Conservation (phyloP, 2,113 vertebrate genomes). For the Perccottus glenii region DNA sequence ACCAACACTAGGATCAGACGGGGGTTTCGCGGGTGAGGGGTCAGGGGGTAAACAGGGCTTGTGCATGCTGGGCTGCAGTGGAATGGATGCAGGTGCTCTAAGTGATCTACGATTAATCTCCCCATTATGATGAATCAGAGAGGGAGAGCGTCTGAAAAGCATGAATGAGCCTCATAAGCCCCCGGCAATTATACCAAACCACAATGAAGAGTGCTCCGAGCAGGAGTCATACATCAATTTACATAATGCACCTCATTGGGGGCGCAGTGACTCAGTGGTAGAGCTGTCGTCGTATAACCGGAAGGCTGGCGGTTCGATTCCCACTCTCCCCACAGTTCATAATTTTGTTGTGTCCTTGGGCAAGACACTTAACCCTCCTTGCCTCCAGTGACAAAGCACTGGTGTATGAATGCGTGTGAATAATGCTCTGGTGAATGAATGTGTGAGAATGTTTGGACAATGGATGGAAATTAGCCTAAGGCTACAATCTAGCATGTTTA, state of each 20-base stretch:
- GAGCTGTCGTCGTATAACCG: too few species aligned
- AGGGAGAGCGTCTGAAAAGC: conserved; percentile 56
- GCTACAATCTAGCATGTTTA: too few species aligned
- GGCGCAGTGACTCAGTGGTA: too few species aligned
- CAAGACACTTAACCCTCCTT: too few species aligned
- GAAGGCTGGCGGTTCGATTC: too few species aligned
- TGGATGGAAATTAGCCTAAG: too few species aligned
- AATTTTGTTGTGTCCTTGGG: too few species aligned
- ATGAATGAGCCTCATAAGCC: conserved; percentile 66
- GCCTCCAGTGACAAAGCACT: too few species aligned
- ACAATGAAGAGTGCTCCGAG: conserved; percentile 60
- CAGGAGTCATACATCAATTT: conserved; percentile 52
- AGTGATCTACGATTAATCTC: conserved; percentile 73
- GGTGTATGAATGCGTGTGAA: too few species aligned
- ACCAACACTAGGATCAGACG: conserved; percentile 47
- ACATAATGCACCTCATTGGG: conserved; percentile 47
- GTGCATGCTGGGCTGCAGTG: conserved; percentile 58
- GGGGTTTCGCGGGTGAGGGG: conserved; percentile 42
- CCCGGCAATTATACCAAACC: conserved; percentile 59
- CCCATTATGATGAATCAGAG: conserved; percentile 70
- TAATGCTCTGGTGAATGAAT: too few species aligned
- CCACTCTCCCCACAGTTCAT: too few species aligned
- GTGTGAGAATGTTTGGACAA: too few species aligned
- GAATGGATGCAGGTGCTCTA: conserved; percentile 76
- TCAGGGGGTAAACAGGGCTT: conserved; percentile 58